Percentiles rank a stretch among this genome's conserved stretches.
Evolutionary conservation across 2,113 vertebrate genomes (phyloP).

Genomic region (Tiliqua scincoides): DNA sequence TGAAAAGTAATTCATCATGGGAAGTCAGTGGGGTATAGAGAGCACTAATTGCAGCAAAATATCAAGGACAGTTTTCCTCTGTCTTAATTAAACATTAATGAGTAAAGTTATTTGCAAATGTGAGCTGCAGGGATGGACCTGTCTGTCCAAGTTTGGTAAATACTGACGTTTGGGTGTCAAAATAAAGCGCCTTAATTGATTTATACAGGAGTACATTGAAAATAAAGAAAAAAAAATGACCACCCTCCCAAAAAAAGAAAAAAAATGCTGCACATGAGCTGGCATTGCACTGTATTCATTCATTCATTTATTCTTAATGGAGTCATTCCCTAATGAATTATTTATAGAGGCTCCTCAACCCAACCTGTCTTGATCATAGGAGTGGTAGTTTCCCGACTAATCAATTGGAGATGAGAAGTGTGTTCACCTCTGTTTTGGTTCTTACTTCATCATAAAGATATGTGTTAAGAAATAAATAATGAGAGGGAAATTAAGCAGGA

Average conservation of each 20-base stretch:
- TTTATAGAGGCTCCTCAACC: constrained; percentile 76
- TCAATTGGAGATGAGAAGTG: constrained; percentile 73
- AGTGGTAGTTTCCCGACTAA: constrained; percentile 79
- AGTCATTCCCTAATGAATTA: constrained; percentile 79
- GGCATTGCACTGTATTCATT: constrained; percentile 73
- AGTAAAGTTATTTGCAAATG: constrained; percentile 85
- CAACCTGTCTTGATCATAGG: constrained; percentile 77
- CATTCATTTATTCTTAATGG: too few relatives aligned
- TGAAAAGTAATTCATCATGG: constrained; percentile 86
- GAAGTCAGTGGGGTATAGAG: constrained; percentile 83
- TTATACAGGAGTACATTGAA: constrained; percentile 72
- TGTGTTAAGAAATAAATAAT: constrained; percentile 31
- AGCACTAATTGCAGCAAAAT: constrained; percentile 84
- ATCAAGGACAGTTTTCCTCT: constrained; percentile 85
- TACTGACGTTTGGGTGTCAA: constrained; percentile 79
- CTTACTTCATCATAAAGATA: constrained; percentile 35
- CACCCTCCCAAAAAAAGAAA: too few relatives aligned
- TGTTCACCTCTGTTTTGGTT: constrained; percentile 57
- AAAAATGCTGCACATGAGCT: constrained; percentile 66
- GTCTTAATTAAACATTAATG: constrained; percentile 88
- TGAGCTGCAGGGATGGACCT: constrained; percentile 79
- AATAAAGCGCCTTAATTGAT: constrained; percentile 84
- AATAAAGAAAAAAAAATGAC: too few relatives aligned
- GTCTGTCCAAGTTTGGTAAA: constrained; percentile 81
- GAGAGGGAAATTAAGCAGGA: background rate